Percentiles rank a stretch among this genome's conserved stretches.
Evolutionary conservation across 2,797 vertebrate genomes (phyloP).

Genomic region (Poliocrania exsul): DNA sequence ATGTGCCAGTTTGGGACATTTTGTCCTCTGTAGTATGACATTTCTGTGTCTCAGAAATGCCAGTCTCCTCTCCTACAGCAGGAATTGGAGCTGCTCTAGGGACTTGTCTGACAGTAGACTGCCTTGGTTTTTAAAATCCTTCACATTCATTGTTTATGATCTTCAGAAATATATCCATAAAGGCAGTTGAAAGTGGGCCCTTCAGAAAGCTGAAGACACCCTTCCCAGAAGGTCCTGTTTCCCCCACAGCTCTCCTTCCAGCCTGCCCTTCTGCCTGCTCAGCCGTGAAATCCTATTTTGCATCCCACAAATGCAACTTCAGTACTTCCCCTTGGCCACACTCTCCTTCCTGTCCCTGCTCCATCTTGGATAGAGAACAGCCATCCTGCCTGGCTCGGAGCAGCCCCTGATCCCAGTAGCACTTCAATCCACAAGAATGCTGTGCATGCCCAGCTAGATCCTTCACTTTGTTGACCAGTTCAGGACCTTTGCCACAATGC

Average conservation of each 20-base stretch:
- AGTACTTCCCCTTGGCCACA: not conserved
- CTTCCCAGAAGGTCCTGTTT: not conserved
- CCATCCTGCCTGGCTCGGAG: not conserved
- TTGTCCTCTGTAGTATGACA: not conserved
- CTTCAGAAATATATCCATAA: not conserved
- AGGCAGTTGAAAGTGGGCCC: not conserved
- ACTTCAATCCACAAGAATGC: not conserved
- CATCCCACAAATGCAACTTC: not conserved
- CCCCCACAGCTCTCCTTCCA: not conserved
- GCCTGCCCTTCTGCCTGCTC: not conserved
- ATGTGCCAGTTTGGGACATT: not conserved
- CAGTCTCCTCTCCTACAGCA: not conserved
- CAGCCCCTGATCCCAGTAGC: accelerated
- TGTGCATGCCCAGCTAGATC: accelerated
- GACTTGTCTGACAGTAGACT: not conserved
- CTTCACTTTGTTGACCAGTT: not conserved
- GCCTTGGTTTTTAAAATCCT: not conserved
- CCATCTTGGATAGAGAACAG: accelerated
- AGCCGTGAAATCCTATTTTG: not conserved
- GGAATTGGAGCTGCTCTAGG: not conserved
- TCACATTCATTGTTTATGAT: not conserved
- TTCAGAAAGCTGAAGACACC: not conserved
- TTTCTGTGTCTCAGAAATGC: not conserved
- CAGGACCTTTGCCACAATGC: not conserved
- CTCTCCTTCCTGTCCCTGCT: not conserved